A percentile compares a stretch with the other conserved stretches of the same genome.
Conservation (phyloP, 2,113 vertebrate species). For the Opisthocomus hoazin region DNA sequence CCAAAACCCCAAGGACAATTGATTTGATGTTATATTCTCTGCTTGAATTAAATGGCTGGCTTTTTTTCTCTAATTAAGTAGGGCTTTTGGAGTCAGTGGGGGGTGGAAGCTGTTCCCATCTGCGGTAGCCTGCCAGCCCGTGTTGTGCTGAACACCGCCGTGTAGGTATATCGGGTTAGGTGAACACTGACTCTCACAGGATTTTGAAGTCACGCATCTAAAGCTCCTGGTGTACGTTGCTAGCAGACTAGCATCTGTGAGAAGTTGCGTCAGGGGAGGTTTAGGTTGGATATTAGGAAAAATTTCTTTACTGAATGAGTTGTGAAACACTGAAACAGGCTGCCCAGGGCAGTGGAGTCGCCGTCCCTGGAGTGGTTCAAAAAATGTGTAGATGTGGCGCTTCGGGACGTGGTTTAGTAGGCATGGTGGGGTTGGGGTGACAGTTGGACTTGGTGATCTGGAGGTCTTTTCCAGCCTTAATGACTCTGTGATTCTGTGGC, state of each 20-base stretch:
- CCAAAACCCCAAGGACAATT: constrained; percentile 24
- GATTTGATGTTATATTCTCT: constrained; percentile 17
- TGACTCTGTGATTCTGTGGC: too few species aligned
- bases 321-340: too few species aligned
- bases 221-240: not conserved
- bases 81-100: not conserved
- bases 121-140: not conserved
- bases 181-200: not conserved
- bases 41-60: not conserved
- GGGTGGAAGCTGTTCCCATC: not conserved
- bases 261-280: too few species aligned
- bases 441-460: too few species aligned
- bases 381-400: too few species aligned
- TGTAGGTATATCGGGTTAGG: not conserved
- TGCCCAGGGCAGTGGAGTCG: too few species aligned
- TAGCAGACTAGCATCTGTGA: not conserved
- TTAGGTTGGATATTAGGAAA: too few species aligned
- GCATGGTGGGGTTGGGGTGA: too few species aligned
- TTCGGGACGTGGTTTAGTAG: too few species aligned
- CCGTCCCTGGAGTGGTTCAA: too few species aligned
- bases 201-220: accelerated
- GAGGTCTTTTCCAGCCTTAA: too few species aligned
- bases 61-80: not conserved
- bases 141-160: not conserved
- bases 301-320: too few species aligned